A percentile compares a stretch with the other conserved stretches of the same genome.
phyloP scores from a whole-genome alignment of 2,888 invertebrate species.

The Galerucella nymphaeae region DNA sequence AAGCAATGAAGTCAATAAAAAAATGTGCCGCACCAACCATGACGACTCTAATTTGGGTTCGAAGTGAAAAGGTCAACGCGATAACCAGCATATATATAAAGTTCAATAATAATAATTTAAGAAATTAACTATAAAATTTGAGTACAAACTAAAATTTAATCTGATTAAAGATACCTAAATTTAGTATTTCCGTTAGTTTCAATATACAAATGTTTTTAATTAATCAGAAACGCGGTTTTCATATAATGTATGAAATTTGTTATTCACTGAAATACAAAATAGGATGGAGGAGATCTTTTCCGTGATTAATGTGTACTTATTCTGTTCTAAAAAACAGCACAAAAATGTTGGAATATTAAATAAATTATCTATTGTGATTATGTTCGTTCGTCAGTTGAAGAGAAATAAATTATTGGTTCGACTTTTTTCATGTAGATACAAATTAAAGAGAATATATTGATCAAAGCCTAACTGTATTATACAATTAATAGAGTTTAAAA shows the following conservation, averaged over 20 bases:
- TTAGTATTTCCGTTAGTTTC: too few species aligned
- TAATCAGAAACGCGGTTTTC: neutral
- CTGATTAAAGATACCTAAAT: too few species aligned
- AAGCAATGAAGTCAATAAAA: too few species aligned
- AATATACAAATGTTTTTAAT: too few species aligned
- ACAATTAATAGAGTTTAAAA: conserved; percentile 24
- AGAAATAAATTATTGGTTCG: conserved; percentile 32
- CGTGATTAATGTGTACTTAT: conserved; percentile 44
- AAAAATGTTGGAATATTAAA: conserved; percentile 31
- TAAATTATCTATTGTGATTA: conserved; percentile 26
- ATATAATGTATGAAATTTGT: neutral
- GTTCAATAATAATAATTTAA: too few species aligned
- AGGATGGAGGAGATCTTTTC: conserved; percentile 35
- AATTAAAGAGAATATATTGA: conserved; percentile 13
- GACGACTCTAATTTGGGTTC: too few species aligned
- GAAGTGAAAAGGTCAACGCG: too few species aligned
- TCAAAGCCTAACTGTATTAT: conserved; percentile 23
- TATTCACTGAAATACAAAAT: neutral
- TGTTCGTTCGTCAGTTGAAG: conserved; percentile 13
- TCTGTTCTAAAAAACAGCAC: conserved; percentile 31
- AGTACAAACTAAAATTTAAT: too few species aligned
- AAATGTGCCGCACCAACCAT: too few species aligned
- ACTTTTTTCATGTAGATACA: conserved; percentile 2
- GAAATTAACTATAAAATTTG: too few species aligned
- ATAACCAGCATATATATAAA: too few species aligned